Evolutionary conservation across 2,888 invertebrate genomes (phyloP).

Genomic region (Drosophila colorata): DNA sequence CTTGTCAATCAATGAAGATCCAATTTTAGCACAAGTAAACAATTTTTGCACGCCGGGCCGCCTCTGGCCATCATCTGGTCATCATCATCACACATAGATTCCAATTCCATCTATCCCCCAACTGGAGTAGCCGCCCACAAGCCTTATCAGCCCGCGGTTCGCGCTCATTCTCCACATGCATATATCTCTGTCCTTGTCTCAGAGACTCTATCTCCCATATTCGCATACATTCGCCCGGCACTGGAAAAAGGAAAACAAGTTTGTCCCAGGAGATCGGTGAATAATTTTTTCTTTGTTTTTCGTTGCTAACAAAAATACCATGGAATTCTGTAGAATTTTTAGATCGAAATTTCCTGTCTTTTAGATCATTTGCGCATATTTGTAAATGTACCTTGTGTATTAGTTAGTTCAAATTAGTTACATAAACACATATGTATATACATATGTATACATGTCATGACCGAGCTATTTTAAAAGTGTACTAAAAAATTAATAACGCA

Average conservation of each 20-base stretch:
- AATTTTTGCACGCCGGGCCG: constrained; percentile 66
- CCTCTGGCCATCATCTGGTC: constrained; percentile 17
- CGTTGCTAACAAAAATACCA: too few species aligned
- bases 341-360: too few species aligned
- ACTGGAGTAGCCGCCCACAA: constrained; percentile 41
- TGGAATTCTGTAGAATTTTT: too few species aligned
- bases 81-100: constrained; percentile 20
- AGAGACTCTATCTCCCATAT: constrained; percentile 3
- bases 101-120: constrained; percentile 30
- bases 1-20: constrained; percentile 80
- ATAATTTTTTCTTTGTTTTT: too few species aligned
- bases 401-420: too few species aligned
- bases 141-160: constrained; percentile 26
- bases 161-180: not conserved
- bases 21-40: constrained; percentile 81
- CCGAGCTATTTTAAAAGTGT: too few species aligned
- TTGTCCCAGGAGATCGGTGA: constrained; percentile 3
- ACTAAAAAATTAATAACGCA: too few species aligned
- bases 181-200: constrained; percentile 5
- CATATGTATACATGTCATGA: too few species aligned
- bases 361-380: too few species aligned
- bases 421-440: too few species aligned
- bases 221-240: not conserved
- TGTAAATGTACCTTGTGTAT: too few species aligned
- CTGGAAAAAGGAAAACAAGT: constrained; percentile 21